phyloP scores from a whole-genome alignment of 2,888 invertebrate genomes.

The Rugalucina vietnamica region DNA sequence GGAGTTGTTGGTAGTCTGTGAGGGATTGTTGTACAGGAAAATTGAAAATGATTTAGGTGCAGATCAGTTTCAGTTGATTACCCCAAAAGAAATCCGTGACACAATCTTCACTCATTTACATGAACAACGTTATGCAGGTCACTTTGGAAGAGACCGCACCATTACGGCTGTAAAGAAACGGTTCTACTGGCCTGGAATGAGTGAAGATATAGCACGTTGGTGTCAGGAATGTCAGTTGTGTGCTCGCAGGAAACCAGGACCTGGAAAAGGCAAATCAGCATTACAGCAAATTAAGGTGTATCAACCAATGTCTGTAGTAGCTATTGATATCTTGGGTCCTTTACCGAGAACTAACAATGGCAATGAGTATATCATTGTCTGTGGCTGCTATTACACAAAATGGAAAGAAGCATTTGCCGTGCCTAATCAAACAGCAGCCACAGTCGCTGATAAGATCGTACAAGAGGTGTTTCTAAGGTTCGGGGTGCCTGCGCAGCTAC shows the following conservation, averaged over 20 bases:
- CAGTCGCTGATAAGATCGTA: slow-evolving; percentile 34
- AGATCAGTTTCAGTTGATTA: not conserved
- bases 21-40: not conserved
- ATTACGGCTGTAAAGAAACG: not conserved
- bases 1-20: not conserved
- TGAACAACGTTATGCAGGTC: not conserved
- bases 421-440: slow-evolving; percentile 14
- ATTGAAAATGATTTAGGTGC: not conserved
- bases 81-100: not conserved
- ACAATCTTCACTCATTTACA: not conserved
- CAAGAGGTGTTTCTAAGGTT: slow-evolving; percentile 22
- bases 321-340: slow-evolving; percentile 27
- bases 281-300: slow-evolving; percentile 27
- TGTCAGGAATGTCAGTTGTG: slow-evolving; percentile 20
- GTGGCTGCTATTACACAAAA: slow-evolving; percentile 30
- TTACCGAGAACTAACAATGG: slow-evolving; percentile 11
- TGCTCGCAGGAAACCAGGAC: slow-evolving; percentile 25
- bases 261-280: slow-evolving; percentile 20
- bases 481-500: slow-evolving; percentile 32
- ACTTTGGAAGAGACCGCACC: not conserved
- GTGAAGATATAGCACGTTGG: slow-evolving; percentile 12
- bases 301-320: slow-evolving; percentile 1
- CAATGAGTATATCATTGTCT: slow-evolving; percentile 29
- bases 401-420: slow-evolving; percentile 35
- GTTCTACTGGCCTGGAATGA: slow-evolving; percentile 10